Percentiles rank a stretch among this genome's conserved stretches.
phyloP scores from a whole-genome alignment of 2,888 invertebrate species.

The Thumatha senex region DNA sequence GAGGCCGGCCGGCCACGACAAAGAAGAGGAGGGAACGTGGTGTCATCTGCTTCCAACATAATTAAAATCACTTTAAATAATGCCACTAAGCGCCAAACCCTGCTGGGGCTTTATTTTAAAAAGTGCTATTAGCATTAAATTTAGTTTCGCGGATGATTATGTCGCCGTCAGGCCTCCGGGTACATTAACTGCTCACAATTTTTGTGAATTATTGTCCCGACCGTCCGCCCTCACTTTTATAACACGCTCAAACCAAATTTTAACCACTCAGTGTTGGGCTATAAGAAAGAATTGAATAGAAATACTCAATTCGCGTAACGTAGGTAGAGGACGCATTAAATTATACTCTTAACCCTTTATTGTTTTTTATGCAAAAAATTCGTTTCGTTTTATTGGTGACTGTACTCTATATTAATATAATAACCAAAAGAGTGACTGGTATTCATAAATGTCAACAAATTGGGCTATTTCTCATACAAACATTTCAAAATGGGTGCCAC shows the following conservation, averaged over 20 bases:
- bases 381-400: too few relatives aligned
- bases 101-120: constrained; percentile 77
- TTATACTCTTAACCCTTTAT: too few relatives aligned
- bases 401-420: too few relatives aligned
- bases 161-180: constrained; percentile 73
- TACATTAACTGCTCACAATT: constrained; percentile 77
- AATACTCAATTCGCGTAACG: constrained; percentile 3
- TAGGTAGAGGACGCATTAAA: neutral
- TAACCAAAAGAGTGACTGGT: too few relatives aligned
- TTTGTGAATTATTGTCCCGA: constrained; percentile 79
- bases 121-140: constrained; percentile 83
- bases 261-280: constrained; percentile 58
- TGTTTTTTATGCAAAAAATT: too few relatives aligned
- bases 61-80: constrained; percentile 84
- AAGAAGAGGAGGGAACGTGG: constrained; percentile 78
- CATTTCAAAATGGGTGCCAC: too few relatives aligned
- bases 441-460: too few relatives aligned
- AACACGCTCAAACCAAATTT: constrained; percentile 71
- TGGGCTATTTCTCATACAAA: too few relatives aligned
- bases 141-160: constrained; percentile 82
- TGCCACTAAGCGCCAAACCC: constrained; percentile 77
- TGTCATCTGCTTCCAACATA: constrained; percentile 84
- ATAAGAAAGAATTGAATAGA: constrained; percentile 36
- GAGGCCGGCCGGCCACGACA: constrained; percentile 54
- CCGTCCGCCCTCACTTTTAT: constrained; percentile 71